A percentile compares a stretch with the other conserved stretches of the same genome.
Conservation (phyloP, 2,797 vertebrate species). For the Limnodromus scolopaceus region DNA sequence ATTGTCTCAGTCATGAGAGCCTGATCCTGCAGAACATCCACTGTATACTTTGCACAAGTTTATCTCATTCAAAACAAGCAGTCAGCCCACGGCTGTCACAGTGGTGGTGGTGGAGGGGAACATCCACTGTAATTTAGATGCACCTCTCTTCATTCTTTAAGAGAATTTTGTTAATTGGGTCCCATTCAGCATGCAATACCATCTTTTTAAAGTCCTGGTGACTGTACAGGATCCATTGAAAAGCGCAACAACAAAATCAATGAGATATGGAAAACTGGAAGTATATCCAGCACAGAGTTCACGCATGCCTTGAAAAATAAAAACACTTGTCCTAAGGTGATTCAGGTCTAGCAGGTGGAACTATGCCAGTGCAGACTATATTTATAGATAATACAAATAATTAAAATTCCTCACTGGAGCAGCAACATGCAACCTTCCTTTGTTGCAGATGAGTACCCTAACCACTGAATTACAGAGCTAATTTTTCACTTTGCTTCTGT, state of each 20-base stretch:
- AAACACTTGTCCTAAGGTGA: neutral
- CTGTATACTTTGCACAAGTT: neutral
- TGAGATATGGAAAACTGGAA: neutral
- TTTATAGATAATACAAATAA: neutral
- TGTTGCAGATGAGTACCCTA: neutral
- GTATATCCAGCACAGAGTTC: neutral
- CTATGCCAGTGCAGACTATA: neutral
- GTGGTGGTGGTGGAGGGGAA: neutral
- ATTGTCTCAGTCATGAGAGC: neutral
- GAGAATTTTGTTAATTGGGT: neutral
- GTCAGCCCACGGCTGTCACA: neutral
- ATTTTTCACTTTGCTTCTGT: neutral
- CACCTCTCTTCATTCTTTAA: neutral
- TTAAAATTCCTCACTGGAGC: neutral
- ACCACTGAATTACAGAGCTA: neutral
- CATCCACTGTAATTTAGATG: neutral
- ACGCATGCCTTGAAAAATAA: neutral
- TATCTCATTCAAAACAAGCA: neutral
- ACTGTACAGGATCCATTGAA: neutral
- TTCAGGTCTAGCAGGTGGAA: neutral
- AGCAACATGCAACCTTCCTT: neutral
- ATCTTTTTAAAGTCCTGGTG: neutral
- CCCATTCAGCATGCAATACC: neutral
- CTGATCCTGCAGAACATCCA: neutral
- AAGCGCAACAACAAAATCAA: neutral